Percentiles rank a stretch among this genome's conserved stretches.
Conservation (phyloP, 1,140 invertebrate genomes). For the Nomia melanderi region DNA sequence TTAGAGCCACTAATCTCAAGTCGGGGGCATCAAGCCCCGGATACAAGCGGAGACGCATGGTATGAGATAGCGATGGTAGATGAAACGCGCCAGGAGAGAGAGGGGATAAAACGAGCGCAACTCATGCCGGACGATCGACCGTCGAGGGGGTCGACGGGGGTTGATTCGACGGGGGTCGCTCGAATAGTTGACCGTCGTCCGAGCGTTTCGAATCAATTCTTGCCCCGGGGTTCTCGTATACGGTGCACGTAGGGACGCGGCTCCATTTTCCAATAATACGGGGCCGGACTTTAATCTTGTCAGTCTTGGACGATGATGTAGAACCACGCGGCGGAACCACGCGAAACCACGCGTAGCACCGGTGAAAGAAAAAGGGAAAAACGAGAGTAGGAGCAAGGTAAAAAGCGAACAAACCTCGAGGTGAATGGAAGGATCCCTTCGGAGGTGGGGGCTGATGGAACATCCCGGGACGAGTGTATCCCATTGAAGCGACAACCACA, state of each 20-base stretch:
- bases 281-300: slow-evolving; percentile 62
- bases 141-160: neutral
- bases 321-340: slow-evolving; percentile 17
- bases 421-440: neutral
- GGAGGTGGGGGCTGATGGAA: neutral
- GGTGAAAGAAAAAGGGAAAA: neutral
- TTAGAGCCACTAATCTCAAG: slow-evolving; percentile 61
- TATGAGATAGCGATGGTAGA: neutral
- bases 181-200: slow-evolving; percentile 40
- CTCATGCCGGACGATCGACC: neutral
- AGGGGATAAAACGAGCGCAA: slow-evolving; percentile 9
- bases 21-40: slow-evolving; percentile 27
- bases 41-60: slow-evolving; percentile 13
- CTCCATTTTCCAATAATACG: slow-evolving; percentile 62
- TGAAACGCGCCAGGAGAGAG: neutral
- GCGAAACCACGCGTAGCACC: neutral
- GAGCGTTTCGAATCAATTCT: slow-evolving; percentile 58
- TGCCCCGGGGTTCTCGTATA: slow-evolving; percentile 11
- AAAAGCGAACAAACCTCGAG: neutral
- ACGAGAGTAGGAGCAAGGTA: neutral
- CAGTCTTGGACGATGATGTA: slow-evolving; percentile 56
- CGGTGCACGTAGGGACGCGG: slow-evolving; percentile 38
- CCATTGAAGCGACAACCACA: slow-evolving; percentile 25
- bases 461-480: neutral
- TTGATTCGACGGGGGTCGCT: neutral